These are phyloP conservation scores for Ashinkailepas kermadecensis DNA, from an alignment of 2,888 invertebrate genomes.

Conservation along the genomic window DNA sequence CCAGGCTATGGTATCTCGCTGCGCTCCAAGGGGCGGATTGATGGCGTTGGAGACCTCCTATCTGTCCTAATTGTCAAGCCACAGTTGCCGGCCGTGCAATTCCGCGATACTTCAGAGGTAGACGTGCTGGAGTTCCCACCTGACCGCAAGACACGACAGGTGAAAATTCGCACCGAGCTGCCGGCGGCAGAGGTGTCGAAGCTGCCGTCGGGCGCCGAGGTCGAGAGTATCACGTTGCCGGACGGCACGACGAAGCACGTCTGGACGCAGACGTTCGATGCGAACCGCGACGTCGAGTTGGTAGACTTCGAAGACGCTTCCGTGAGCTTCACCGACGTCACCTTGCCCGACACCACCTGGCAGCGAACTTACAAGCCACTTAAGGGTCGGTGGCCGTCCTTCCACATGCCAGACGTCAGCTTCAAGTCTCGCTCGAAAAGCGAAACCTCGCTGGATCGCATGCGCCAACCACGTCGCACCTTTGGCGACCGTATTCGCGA, in stretches of 20 bases:
- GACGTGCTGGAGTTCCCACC: not conserved
- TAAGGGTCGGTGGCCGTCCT: not conserved
- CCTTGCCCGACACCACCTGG: not conserved
- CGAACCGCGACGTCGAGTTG: not conserved
- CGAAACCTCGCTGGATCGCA: not conserved
- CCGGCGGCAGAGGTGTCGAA: not conserved
- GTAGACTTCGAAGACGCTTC: not conserved
- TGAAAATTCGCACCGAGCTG: not conserved
- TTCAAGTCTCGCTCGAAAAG: constrained; percentile 6
- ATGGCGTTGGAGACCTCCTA: constrained; percentile 1
- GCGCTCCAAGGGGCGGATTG: not conserved
- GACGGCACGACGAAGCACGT: not conserved
- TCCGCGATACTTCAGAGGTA: constrained; percentile 1
- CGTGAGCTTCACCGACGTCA: not conserved
- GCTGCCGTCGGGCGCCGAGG: not conserved
- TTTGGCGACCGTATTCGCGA: not conserved
- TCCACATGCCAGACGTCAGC: constrained; percentile 3
- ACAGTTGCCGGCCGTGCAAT: not conserved
- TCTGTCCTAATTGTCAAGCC: not conserved
- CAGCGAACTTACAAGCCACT: not conserved
- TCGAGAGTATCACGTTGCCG: not conserved
- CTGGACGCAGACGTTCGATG: constrained; percentile 19
- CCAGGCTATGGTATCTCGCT: not conserved
- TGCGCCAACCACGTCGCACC: not conserved
- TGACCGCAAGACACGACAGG: not conserved